These are phyloP conservation scores for Bilobella aurantiaca DNA, from an alignment of 1,140 invertebrate genomes.

Conservation along the genomic window DNA sequence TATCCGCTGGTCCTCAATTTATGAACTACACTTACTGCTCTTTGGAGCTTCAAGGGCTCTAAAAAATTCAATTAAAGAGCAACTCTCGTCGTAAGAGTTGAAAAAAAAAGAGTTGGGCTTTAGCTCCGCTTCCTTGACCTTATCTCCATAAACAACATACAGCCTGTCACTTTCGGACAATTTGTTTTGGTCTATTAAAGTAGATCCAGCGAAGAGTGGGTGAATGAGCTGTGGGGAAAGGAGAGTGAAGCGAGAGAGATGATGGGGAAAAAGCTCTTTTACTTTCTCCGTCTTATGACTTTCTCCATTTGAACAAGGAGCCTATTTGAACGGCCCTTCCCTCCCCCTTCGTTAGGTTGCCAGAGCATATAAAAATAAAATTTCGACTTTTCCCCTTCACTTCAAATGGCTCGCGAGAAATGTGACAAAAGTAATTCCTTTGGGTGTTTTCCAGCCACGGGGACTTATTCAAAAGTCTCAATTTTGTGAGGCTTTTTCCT, in stretches of 20 bases:
- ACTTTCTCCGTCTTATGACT: not conserved
- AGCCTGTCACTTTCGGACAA: constrained; percentile 11
- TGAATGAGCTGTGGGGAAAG: not conserved
- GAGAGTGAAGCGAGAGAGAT: not conserved
- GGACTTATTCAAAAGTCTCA: not conserved
- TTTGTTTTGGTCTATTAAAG: constrained; percentile 8
- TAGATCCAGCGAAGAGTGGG: constrained; percentile 2
- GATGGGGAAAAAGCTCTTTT: not conserved
- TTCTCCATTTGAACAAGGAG: not conserved
- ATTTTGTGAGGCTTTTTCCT: too few species aligned
- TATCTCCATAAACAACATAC: constrained; percentile 10
- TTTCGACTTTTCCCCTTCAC: constrained; percentile 3
- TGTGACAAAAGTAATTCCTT: constrained; percentile 12
- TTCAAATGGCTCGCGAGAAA: constrained; percentile 10
- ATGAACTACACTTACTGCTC: too few species aligned
- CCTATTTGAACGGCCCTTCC: not conserved
- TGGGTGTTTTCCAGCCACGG: not conserved
- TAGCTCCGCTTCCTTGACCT: too few species aligned
- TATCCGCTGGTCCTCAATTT: too few species aligned
- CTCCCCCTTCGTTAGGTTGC: not conserved
- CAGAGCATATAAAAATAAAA: constrained; percentile 8
- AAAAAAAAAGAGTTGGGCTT: too few species aligned
- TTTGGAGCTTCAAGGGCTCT: too few species aligned
- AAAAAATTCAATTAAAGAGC: too few species aligned
- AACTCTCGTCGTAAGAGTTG: too few species aligned